Base-by-base conservation (phyloP, 2,888 invertebrate species). In the Abrostola triplasia region DNA sequence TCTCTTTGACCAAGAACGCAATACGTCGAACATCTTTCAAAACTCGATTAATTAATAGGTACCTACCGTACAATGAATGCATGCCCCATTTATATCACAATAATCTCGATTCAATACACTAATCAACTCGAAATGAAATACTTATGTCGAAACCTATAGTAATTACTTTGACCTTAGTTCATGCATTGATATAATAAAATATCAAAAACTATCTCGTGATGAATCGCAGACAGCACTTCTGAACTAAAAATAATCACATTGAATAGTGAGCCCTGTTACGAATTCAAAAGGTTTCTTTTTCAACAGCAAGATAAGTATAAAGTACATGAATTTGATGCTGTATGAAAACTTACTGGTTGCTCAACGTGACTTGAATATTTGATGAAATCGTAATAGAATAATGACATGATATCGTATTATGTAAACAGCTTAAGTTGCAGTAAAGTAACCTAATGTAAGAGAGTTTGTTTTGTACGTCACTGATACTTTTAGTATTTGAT, bases 341-440 rank as follows among this genome's bases (percentile, higher is more conserved):
- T 48, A 47, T 49, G 35, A 63, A 66, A 59, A 60, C 58, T 63
- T 38, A 56, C 56, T 57, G 38, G 52, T 47, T 24, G 7, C 51
- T 38, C 5, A 50, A 56, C 64, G 73, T 78, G 76, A 73, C 70
- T 65, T 37, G 55, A 64, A 78, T 73, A 78, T 66, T 76, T 65
- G 40, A 66, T 59, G 63, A 58, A 67, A 69, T 74, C 64, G 59
- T 75, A 62, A 67, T 67, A 70, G 48, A 73, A 64, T 59, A 50
- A 13, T 47, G 55, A 48, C 59, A 59, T 70, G 51, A 49, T 63
- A 63, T 63, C 50, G 57, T 70, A 59, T 41, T 37, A 12, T 49
- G 54, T 53, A 73, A 73, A 59, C 24, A 36, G 7, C 11, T 48
- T 48, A 35, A 35, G 24, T 24, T 24, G 24, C 24, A 24, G 24